phyloP scores from a whole-genome alignment of 2,113 vertebrate species.

The Pseudorasbora parva region DNA sequence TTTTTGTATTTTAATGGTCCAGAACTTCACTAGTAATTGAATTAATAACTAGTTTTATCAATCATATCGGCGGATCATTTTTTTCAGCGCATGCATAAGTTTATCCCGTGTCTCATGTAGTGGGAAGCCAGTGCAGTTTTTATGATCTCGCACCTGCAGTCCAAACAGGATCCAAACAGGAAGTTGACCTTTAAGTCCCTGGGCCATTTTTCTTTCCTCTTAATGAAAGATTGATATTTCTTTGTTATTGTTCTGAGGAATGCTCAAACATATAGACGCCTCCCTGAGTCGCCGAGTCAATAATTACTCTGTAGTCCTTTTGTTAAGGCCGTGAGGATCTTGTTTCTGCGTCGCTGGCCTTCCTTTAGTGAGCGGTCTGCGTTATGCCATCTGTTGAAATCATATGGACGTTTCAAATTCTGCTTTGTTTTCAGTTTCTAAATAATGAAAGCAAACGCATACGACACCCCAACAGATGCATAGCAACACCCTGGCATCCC shows the following conservation, averaged over 20 bases:
- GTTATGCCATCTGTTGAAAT: not conserved
- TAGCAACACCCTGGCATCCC: not conserved
- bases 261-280: constrained; percentile 60
- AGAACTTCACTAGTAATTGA: too few relatives aligned
- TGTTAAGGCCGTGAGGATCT: constrained; percentile 24
- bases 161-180: constrained; percentile 49
- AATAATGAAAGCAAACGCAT: not conserved
- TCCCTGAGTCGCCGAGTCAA: constrained; percentile 27
- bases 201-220: constrained; percentile 17
- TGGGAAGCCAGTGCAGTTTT: too few relatives aligned
- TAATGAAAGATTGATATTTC: constrained; percentile 46
- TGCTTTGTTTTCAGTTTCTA: not conserved
- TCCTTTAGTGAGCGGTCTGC: not conserved
- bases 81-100: too few relatives aligned
- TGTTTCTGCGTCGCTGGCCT: not conserved
- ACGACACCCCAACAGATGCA: not conserved
- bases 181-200: constrained; percentile 50
- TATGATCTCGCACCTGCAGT: constrained; percentile 46
- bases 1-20: too few relatives aligned
- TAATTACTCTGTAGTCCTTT: constrained; percentile 22
- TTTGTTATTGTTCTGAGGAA: constrained; percentile 67
- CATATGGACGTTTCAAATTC: not conserved
- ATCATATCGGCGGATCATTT: too few relatives aligned
- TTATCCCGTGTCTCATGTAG: too few relatives aligned
- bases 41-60: too few relatives aligned